Base-by-base conservation (phyloP, 1,140 invertebrate genomes). In the Hyles euphorbiae region DNA sequence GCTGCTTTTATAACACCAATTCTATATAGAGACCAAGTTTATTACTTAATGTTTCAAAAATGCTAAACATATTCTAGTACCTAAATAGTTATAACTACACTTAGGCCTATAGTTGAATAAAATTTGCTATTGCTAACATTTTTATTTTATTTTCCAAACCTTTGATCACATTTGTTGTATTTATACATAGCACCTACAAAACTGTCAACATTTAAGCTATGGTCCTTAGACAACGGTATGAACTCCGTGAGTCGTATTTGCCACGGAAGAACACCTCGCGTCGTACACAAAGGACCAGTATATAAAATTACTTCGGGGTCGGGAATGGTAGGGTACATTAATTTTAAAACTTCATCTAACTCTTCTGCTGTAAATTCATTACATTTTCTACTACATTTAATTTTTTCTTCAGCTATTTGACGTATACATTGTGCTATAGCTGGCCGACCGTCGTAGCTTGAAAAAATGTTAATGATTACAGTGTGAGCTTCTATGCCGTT, bases 211-310 rank as follows among this genome's bases (percentile, higher is more conserved):
- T 83, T 89, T 64, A 94, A 61, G 72, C 75, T 89, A 73, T 90
- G 81, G 67, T 91, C 88, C 60, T 87, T 74, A 63, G 90, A 87
- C 65, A 93, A 67, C 81, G 89, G 91, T 81, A 93, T 78, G 83
- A 95, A 94, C 88, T 94, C 93, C 43, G 93, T 93, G 49, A 93
- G 72, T 87, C 91, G 90, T 68, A 93, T 92, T 69, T 94, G 93
- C 94, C 93, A 95, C 45, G 93, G 93, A 12, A 94, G 81, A 76
- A 93, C 87, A 58, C 92, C 93, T 74, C 90, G 90, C 45, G 92
- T 92, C 60, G 83, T 90, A 67, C 91, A 91, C 45, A 81, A 68
- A 32, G 90, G 77, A 32, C 93, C 93, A 72, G 90, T 93, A 72
- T 92, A 90, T 57, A 95, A 72, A 44, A 90, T 91, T 61, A 94